These are phyloP conservation scores for Diacarnus erythraeanus DNA, from an alignment of 37 sponge, comb jelly and placozoan genomes.

Conservation along the genomic window DNA sequence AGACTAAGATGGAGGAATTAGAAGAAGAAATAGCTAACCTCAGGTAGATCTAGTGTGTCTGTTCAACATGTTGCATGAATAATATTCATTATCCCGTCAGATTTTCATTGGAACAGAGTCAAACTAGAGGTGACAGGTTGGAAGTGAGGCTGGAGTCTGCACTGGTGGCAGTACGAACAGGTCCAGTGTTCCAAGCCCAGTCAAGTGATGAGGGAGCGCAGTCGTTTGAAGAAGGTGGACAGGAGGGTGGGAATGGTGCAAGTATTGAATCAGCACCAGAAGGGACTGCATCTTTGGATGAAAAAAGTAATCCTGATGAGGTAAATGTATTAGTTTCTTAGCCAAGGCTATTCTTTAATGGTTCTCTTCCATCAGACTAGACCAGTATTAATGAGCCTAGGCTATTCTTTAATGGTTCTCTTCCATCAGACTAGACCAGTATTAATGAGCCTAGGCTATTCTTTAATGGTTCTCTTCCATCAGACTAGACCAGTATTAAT, in stretches of 20 bases:
- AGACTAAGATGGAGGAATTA: neutral
- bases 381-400: no score
- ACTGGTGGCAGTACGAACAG: neutral
- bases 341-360: no score
- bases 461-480: no score
- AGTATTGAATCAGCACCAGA: neutral
- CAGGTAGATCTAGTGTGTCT: no score
- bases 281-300: neutral
- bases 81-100: neutral
- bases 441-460: no score
- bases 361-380: no score
- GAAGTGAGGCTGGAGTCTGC: constrained; percentile 35
- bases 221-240: neutral
- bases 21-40: constrained; percentile 15
- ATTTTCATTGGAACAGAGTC: constrained; percentile 34
- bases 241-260: constrained; percentile 2
- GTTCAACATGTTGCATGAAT: no score
- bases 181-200: neutral
- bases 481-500: no score
- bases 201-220: neutral
- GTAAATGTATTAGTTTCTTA: neutral
- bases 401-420: no score
- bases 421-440: no score
- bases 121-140: constrained; percentile 22
- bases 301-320: neutral